Conservation (phyloP, 2,113 vertebrate genomes). For the Corapipo altera region DNA sequence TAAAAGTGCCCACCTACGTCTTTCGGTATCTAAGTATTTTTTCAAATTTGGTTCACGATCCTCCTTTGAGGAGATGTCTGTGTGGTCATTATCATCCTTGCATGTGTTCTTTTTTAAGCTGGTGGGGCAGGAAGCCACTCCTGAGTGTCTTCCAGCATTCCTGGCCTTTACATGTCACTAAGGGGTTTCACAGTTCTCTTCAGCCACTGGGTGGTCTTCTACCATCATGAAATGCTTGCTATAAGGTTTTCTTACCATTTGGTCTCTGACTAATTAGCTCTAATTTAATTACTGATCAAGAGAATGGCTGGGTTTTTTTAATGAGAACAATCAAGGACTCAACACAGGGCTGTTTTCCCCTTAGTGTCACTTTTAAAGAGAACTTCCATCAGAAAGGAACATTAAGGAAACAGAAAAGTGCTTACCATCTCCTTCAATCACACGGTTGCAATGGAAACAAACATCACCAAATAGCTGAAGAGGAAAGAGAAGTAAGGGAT, state of each 20-base stretch:
- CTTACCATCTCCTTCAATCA: slow-evolving; percentile 98
- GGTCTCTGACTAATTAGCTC: neutral
- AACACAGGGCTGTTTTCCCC: neutral
- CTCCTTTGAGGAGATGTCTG: neutral
- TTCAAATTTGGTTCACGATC: neutral
- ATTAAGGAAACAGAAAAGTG: neutral
- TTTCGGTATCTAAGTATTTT: neutral
- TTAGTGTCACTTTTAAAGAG: neutral
- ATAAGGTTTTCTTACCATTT: neutral
- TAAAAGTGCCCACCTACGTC: neutral
- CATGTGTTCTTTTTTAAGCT: neutral
- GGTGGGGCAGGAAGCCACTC: neutral
- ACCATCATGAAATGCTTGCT: neutral
- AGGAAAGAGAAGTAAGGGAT: neutral
- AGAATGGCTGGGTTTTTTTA: neutral
- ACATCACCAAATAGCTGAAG: slow-evolving; percentile 95
- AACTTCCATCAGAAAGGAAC: neutral
- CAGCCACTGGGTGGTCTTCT: neutral
- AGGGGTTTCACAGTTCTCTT: neutral
- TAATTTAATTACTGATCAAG: neutral
- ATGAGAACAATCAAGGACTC: neutral
- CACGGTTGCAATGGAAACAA: slow-evolving; percentile 97
- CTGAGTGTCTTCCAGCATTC: neutral
- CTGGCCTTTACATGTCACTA: neutral
- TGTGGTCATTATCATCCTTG: neutral